Evolutionary conservation across 2,888 invertebrate species (phyloP).

Genomic region (Sturmia bella): DNA sequence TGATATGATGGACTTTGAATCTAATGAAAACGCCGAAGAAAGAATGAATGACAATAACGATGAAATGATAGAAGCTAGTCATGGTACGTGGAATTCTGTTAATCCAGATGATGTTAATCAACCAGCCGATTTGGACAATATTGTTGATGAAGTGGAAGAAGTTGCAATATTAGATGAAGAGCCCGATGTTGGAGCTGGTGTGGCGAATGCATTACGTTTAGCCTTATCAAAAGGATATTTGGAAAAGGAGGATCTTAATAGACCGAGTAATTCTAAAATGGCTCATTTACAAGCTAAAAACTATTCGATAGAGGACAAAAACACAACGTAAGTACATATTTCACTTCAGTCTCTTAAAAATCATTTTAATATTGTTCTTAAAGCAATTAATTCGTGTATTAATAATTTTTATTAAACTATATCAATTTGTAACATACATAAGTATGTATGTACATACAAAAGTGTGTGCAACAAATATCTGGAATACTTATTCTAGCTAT

Average conservation of each 20-base stretch:
- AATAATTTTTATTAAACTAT: slow-evolving; percentile 2
- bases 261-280: slow-evolving; percentile 87
- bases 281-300: slow-evolving; percentile 90
- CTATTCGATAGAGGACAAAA: slow-evolving; percentile 91
- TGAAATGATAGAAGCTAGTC: slow-evolving; percentile 83
- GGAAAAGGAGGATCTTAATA: slow-evolving; percentile 89
- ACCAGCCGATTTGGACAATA: slow-evolving; percentile 83
- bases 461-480: too few species aligned
- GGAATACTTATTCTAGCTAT: too few species aligned
- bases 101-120: slow-evolving; percentile 83
- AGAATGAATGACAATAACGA: slow-evolving; percentile 71
- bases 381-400: background rate
- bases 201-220: slow-evolving; percentile 93
- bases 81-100: slow-evolving; percentile 93
- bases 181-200: slow-evolving; percentile 94
- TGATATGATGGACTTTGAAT: slow-evolving; percentile 83
- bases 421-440: too few species aligned
- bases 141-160: slow-evolving; percentile 80
- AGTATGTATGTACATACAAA: too few species aligned
- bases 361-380: too few species aligned
- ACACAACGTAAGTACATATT: slow-evolving; percentile 83
- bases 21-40: slow-evolving; percentile 80
- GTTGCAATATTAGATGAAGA: slow-evolving; percentile 90
- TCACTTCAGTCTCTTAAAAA: too few species aligned
- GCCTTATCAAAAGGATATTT: slow-evolving; percentile 97